Base-by-base conservation (phyloP, 2,888 invertebrate species). In the Mermis nigrescens region DNA sequence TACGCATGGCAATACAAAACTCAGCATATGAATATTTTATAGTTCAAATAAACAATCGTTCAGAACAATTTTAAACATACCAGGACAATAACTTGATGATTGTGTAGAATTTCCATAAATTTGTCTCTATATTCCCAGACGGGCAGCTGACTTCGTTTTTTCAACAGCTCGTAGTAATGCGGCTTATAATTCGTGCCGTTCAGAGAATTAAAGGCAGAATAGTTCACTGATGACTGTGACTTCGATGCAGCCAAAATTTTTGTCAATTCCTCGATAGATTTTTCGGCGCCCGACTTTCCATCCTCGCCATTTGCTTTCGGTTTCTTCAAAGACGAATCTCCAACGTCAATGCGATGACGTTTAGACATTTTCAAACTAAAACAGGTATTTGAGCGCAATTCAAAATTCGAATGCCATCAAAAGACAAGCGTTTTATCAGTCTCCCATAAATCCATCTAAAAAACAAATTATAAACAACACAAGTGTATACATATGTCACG, bases 101-200 rank as follows among this genome's bases (percentile, higher is more conserved):
- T 84, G 63, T 83, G 83, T n/a, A 99, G 77, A 46, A 90, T 79
- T 67, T 91, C 82, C 84, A 91, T 86, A 74, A 99, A 99, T 75
- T 94, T 91, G 1, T 84, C 82, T 69, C 87, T 83, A 76, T 99
- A 95, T 72, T 99, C 95, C 81, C 95, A 98, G 0, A 99, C 98
- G 0, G 98, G 98, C 62, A 99, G 78, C 1, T 84, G 82, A 31
- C 86, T 84, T 32, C 98, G 81, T 67, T 92, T 91, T 58, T 86
- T 82, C 62, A 85, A 83, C 56, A 90, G 79, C 66, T 90, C 87
- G 74, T 86, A 84, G 72, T 90, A 95, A 64, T 85, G 82, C 54
- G 83, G 83, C 0, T 92, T 87, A 73, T 83, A 92, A 1, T 90
- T 85, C 60, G 84, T 77, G 28, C 83, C 82, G 65, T 82, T 88